Evolutionary conservation across 2,113 vertebrate species (phyloP), one percentile per base, ranked within the genome.

Genomic region (Lepus timidus): DNA sequence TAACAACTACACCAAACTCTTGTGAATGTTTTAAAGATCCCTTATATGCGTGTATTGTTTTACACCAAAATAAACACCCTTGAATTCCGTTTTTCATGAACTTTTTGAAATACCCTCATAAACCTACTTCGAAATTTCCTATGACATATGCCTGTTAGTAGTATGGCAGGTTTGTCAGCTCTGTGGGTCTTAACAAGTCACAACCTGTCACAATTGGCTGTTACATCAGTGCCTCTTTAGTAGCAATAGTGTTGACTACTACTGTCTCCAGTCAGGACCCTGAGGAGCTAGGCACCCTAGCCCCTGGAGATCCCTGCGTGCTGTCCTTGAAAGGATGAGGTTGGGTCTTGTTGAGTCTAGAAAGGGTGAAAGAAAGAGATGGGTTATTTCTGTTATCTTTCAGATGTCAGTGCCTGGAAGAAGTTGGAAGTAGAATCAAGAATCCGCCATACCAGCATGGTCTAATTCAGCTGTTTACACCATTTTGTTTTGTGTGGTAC

Each of bases 341-440:
- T 76, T 76, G 49, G 39, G 12, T 65, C 76, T 44, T 16, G 27
- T 68, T 27, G 27, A 67, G 22, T 55, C 25, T 29, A 62, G 52
- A 76, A 92, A 25, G 17, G 52, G 31, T 36, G 64, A 85, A 12
- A 82, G 22, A 82, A 19, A 64, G 70, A 74, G 49, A 61, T 51
- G 61, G 52, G 51, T 85, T 85, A 44, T 61, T 74, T n/a, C 36
- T 87, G 27, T 87, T 19, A 52, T 87, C 44, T 86, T 86, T 71
- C 64, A 86, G 23, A 51, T 78, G 61, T 51, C 79, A 62, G 23
- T 79, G 31, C 17, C 4, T 44, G 44, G 65, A 23, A 79, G 51
- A 70, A 52, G 16, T 90, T 62, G 31, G 4, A 94, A 64, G n/a
- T n/a, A 39, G 84, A 51, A 13, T 86, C 20, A 51, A 89, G 49